A percentile compares a stretch with the other conserved stretches of the same genome.
phyloP scores from a whole-genome alignment of 1,140 invertebrate genomes.

The Meloidogyne exigua region DNA sequence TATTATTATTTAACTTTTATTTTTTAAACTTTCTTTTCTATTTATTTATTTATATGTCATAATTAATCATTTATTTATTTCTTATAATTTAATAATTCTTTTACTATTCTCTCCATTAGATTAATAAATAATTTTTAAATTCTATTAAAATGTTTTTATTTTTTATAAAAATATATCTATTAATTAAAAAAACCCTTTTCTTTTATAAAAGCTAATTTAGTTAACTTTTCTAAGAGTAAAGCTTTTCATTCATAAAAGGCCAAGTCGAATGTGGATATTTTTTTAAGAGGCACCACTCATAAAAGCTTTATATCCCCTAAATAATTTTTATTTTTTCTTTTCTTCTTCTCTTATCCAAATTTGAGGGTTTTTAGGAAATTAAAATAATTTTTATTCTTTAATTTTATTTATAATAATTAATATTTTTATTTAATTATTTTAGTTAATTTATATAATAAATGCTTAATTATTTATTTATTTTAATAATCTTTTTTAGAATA shows the following conservation, averaged over 20 bases:
- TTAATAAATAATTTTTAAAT: too few species aligned
- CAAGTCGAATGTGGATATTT: slow-evolving; percentile 4
- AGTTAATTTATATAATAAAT: neutral
- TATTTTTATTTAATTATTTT: neutral
- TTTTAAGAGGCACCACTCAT: neutral
- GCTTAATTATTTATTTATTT: neutral
- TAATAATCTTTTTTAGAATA: neutral
- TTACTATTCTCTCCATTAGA: too few species aligned
- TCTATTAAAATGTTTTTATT: too few species aligned
- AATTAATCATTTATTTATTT: too few species aligned
- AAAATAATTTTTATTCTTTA: neutral
- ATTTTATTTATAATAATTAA: neutral
- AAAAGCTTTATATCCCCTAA: neutral
- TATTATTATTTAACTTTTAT: too few species aligned
- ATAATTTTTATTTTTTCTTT: neutral
- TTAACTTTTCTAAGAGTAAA: slow-evolving; percentile 1
- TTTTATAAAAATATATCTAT: neutral
- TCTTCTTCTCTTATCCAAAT: neutral
- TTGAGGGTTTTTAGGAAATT: neutral
- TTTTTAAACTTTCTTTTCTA: too few species aligned
- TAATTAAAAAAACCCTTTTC: too few species aligned
- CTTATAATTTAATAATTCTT: too few species aligned
- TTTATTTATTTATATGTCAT: too few species aligned
- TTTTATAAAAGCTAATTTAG: slow-evolving; percentile 7
- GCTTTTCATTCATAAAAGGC: slow-evolving; percentile 7